Percentiles rank a stretch among this genome's conserved stretches.
phyloP scores from a whole-genome alignment of 2,797 vertebrate genomes.

The Oreortyx pictus region DNA sequence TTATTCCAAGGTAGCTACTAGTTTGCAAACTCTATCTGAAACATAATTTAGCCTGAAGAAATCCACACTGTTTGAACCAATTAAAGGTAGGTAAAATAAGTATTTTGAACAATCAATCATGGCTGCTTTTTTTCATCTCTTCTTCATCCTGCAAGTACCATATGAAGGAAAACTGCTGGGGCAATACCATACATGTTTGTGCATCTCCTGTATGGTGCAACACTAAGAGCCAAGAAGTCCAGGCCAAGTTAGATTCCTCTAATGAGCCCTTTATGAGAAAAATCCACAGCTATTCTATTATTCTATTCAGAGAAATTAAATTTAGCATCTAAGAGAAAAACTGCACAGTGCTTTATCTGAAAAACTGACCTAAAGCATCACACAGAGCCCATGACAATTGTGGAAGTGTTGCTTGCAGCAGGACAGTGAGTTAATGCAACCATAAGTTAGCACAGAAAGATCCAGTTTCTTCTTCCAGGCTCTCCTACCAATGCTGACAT shows the following conservation, averaged over 20 bases:
- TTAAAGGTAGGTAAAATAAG: neutral
- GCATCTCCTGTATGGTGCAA: neutral
- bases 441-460: neutral
- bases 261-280: neutral
- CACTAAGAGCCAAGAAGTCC: neutral
- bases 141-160: neutral
- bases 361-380: neutral
- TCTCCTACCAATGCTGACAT: neutral
- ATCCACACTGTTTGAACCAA: neutral
- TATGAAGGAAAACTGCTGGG: neutral
- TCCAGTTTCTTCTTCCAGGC: neutral
- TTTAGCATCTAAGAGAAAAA: neutral
- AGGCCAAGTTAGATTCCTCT: neutral
- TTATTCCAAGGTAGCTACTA: neutral
- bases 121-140: neutral
- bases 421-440: fast-evolving
- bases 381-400: neutral
- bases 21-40: neutral
- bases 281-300: neutral
- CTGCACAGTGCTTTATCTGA: neutral
- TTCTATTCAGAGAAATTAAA: neutral
- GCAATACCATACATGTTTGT: fast-evolving
- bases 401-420: neutral
- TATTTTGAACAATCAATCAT: neutral
- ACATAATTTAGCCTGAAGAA: neutral